A percentile compares a stretch with the other conserved stretches of the same genome.
Conservation (phyloP, 2,888 invertebrate species). For the Torymus texanus region DNA sequence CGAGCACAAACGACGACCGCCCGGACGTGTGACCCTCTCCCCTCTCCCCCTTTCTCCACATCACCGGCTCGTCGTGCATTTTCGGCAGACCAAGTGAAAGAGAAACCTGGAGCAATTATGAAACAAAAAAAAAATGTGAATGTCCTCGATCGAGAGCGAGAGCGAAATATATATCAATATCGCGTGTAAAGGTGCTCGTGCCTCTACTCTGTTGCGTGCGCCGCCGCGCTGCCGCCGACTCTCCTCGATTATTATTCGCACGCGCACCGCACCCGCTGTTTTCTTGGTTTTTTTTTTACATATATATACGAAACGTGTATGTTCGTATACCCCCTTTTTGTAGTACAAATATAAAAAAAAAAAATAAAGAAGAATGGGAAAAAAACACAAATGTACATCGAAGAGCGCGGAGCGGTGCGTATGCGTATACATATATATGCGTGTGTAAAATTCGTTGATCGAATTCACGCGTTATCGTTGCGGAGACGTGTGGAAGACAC, state of each 20-base stretch:
- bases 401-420: too few species aligned
- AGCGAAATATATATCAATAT: constrained; percentile 17
- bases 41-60: too few species aligned
- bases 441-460: too few species aligned
- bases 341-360: too few species aligned
- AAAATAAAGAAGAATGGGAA: too few species aligned
- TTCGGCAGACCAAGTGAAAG: constrained; percentile 15
- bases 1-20: too few species aligned
- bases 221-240: background rate
- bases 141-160: constrained; percentile 6
- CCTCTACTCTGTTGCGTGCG: constrained; percentile 30
- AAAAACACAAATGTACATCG: too few species aligned
- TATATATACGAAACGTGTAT: too few species aligned
- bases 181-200: constrained; percentile 32
- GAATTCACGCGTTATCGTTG: too few species aligned
- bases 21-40: too few species aligned
- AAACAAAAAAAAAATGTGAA: constrained; percentile 11
- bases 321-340: too few species aligned
- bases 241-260: background rate
- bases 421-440: too few species aligned
- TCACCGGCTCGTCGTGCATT: constrained; percentile 12
- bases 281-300: background rate
- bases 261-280: background rate
- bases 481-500: background rate
- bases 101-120: background rate